Evolutionary conservation across 2,113 vertebrate species (phyloP), one percentile per base, ranked within the genome.

Genomic region (Phyllopteryx taeniolatus): DNA sequence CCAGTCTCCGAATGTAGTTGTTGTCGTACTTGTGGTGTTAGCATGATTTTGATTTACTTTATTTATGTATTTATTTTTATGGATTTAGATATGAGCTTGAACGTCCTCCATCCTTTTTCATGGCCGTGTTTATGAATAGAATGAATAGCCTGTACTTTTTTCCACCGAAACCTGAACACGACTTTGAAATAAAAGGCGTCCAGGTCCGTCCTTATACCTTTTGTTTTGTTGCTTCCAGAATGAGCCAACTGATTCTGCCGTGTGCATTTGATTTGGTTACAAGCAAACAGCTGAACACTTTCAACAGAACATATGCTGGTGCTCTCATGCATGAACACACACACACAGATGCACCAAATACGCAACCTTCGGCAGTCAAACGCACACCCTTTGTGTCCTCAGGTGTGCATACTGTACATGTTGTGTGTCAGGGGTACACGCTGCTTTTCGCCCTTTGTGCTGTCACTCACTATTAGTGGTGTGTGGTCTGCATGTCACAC

Each of bases 391-490:
- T 81, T 84, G 77, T 90, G 81, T 85, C 79, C 68, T 82, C 82
- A 89, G 80, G 78, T 86, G 79, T 75, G 74, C 13, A 15, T 74
- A 82, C 64, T 63, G 44, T 76, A 17, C 64, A 57, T 73, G 80
- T 75, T 22, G 72, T 68, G 69, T 67, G 74, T 65, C 33, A 42
- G 67, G 27, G 12, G 83, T 80, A 67, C 77, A 80, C 84, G 84
- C 80, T 82, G 88, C 87, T 88, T 78, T 64, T 80, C 79, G 83
- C 86, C 90, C 90, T 93, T 90, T 93, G 92, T 83, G 87, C 91
- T 91, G 91, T 92, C 93, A 92, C 87, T 94, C 92, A 93, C 83
- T 86, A 93, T 92, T 93, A 94, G 78, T 83, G 88, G 85, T 91
- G 89, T 90, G 91, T 92, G 93, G 92, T 91, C 91, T 91, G 83